Evolutionary conservation across 2,797 vertebrate species (phyloP).

Genomic region (Meda fulgida): DNA sequence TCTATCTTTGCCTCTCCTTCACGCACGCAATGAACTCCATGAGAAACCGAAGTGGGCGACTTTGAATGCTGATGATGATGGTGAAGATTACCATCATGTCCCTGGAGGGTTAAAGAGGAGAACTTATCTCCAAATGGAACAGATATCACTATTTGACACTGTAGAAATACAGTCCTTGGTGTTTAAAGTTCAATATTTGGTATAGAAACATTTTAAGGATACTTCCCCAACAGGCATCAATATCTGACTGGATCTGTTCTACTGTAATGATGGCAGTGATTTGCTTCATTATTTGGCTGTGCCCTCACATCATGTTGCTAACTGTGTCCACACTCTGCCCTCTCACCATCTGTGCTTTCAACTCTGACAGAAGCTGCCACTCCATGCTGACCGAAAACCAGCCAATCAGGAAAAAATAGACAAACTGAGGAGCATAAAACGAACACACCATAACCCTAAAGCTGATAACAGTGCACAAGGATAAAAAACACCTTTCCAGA

Average conservation of each 20-base stretch:
- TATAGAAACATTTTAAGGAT: slow-evolving; percentile 5
- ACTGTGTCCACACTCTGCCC: slow-evolving; percentile 45
- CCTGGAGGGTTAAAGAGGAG: slow-evolving; percentile 6
- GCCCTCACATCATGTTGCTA: slow-evolving; percentile 44
- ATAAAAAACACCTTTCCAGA: slow-evolving; percentile 23
- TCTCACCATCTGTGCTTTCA: slow-evolving; percentile 47
- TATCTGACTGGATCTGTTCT: slow-evolving; percentile 13
- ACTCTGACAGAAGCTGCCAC: slow-evolving; percentile 31
- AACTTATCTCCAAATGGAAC: slow-evolving; percentile 40
- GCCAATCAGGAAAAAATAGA: slow-evolving; percentile 6
- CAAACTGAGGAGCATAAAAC: slow-evolving; percentile 12
- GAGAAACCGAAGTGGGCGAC: slow-evolving; percentile 21
- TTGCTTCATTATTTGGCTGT: slow-evolving; percentile 43
- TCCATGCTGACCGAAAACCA: slow-evolving; percentile 24
- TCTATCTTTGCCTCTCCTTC: slow-evolving; percentile 12
- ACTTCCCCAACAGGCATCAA: not conserved
- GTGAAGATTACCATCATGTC: slow-evolving; percentile 22
- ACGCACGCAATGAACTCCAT: slow-evolving; percentile 21
- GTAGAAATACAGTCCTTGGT: not conserved
- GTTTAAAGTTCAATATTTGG: slow-evolving; percentile 21
- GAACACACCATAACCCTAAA: not conserved
- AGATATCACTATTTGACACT: slow-evolving; percentile 17
- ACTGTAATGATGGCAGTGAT: slow-evolving; percentile 42
- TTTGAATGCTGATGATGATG: slow-evolving; percentile 42
- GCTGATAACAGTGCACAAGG: not conserved